Evolutionary conservation across 1,140 invertebrate species (phyloP).

Genomic region (Armadillidium nasatum): DNA sequence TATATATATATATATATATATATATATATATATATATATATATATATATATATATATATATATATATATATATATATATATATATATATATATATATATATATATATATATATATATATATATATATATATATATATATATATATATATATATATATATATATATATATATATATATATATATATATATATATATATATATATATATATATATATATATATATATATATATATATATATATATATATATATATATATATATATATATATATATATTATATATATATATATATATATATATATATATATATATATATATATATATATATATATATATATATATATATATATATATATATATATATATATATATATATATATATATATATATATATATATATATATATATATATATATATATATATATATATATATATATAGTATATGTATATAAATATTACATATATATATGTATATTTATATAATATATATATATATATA

Average conservation of each 20-base stretch:
- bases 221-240: neutral
- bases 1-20: conserved; percentile 11
- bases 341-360: neutral
- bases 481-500: neutral
- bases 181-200: conserved; percentile 15
- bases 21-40: conserved; percentile 15
- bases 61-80: conserved; percentile 15
- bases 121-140: neutral
- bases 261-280: neutral
- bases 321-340: too few relatives aligned
- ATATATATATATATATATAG: neutral
- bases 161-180: neutral
- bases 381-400: neutral
- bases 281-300: neutral
- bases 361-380: neutral
- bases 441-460: too few relatives aligned
- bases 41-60: conserved; percentile 11
- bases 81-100: neutral
- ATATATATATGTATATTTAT: neutral
- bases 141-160: conserved; percentile 6
- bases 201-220: neutral
- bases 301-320: neutral
- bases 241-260: conserved; percentile 6
- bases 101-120: conserved; percentile 6
- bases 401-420: neutral